phyloP scores from a whole-genome alignment of 2,888 invertebrate genomes.

The Sipunculus nudus region DNA sequence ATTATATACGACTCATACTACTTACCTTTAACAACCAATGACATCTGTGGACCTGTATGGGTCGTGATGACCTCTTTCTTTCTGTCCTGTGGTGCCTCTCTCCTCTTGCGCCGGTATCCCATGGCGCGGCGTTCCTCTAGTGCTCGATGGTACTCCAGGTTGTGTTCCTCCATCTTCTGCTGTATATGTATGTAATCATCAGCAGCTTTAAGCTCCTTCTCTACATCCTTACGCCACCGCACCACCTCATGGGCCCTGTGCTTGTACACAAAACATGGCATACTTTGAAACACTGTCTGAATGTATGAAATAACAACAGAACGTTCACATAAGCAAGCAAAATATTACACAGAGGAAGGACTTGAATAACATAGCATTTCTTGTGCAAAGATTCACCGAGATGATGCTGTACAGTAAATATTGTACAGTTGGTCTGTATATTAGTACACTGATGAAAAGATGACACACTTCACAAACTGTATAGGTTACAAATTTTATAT shows the following conservation, averaged over 20 bases:
- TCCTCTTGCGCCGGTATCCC: slow-evolving; percentile 20
- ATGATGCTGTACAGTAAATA: too few relatives aligned
- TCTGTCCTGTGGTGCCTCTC: slow-evolving; percentile 25
- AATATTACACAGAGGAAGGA: too few relatives aligned
- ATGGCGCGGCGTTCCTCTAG: slow-evolving; percentile 44
- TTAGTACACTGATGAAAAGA: background rate
- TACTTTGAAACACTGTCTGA: too few relatives aligned
- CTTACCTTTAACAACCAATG: slow-evolving; percentile 52
- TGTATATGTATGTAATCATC: slow-evolving; percentile 74
- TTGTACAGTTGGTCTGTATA: too few relatives aligned
- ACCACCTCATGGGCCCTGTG: slow-evolving; percentile 72
- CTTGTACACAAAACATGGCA: slow-evolving; percentile 41
- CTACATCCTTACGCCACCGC: slow-evolving; percentile 73
- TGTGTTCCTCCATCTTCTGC: slow-evolving; percentile 70
- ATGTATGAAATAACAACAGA: too few relatives aligned
- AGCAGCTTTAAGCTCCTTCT: slow-evolving; percentile 73
- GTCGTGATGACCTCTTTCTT: slow-evolving; percentile 39
- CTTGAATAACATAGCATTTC: too few relatives aligned
- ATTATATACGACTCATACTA: background rate
- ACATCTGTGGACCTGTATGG: slow-evolving; percentile 43
- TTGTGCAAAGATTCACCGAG: too few relatives aligned
- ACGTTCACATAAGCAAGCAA: too few relatives aligned
- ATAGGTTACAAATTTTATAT: background rate
- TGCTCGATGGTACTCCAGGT: slow-evolving; percentile 50
- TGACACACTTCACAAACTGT: background rate